Evolutionary conservation across 2,113 vertebrate genomes (phyloP).

Genomic region (Anas platyrhynchos): DNA sequence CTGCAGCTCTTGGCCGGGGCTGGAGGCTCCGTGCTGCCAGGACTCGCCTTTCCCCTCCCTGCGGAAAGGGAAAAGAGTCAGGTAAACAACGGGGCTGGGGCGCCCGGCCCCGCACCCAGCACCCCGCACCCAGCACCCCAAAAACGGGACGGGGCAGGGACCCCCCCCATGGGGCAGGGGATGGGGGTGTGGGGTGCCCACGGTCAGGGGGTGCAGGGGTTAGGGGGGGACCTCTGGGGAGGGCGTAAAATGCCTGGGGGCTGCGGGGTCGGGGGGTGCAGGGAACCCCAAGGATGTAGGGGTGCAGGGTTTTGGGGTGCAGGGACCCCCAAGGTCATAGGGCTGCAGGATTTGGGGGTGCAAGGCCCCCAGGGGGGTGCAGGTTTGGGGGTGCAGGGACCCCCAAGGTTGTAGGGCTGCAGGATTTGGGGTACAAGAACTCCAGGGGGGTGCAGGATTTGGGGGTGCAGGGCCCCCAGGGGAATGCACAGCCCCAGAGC

Average conservation of each 20-base stretch:
- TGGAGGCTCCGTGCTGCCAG: background rate
- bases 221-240: background rate
- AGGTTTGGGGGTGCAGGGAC: too few species aligned
- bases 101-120: too few species aligned
- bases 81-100: constrained; percentile 21
- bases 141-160: background rate
- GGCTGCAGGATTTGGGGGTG: background rate
- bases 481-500: background rate
- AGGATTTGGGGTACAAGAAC: background rate
- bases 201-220: background rate
- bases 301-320: background rate
- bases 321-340: too few species aligned
- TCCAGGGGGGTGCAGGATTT: too few species aligned
- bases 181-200: background rate
- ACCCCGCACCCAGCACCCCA: too few species aligned
- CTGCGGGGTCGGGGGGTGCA: background rate
- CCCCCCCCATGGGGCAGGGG: background rate
- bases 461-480: too few species aligned
- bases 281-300: too few species aligned
- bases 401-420: too few species aligned
- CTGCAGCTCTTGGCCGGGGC: background rate
- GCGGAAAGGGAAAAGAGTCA: constrained; percentile 24
- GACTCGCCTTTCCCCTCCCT: constrained; percentile 5
- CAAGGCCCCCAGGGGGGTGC: too few species aligned
- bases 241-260: background rate